phyloP scores from a whole-genome alignment of 2,888 invertebrate genomes.

The Noctua pronuba region DNA sequence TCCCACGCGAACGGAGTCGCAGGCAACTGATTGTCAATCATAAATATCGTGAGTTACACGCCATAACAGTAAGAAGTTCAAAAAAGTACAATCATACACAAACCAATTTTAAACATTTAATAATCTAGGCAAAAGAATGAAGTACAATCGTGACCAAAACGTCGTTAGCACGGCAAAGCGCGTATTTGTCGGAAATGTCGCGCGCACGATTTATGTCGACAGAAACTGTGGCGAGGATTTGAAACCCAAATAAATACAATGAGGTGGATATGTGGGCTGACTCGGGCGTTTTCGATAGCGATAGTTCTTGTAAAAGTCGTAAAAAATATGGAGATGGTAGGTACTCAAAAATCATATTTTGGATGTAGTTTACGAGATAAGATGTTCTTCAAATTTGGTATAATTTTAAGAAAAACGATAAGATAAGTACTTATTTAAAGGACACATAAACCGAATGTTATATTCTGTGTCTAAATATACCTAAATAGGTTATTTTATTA shows the following conservation, averaged over 20 bases:
- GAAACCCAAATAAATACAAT: conserved; percentile 83
- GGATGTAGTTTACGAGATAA: neutral
- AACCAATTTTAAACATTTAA: conserved; percentile 65
- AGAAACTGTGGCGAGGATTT: conserved; percentile 80
- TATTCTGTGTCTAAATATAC: neutral
- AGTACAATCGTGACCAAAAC: conserved; percentile 81
- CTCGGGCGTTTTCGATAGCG: conserved; percentile 49
- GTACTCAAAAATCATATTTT: conserved; percentile 5
- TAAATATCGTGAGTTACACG: neutral
- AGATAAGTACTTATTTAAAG: neutral
- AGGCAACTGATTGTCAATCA: neutral
- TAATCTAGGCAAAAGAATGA: conserved; percentile 64
- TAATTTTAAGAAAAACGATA: neutral
- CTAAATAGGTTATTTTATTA: neutral
- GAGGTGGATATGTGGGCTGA: conserved; percentile 38
- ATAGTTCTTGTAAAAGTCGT: conserved; percentile 7
- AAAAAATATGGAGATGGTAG: neutral
- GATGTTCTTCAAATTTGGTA: neutral
- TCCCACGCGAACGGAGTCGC: neutral
- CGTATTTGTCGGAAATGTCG: conserved; percentile 85
- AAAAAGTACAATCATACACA: conserved; percentile 51
- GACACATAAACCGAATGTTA: neutral
- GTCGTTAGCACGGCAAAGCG: conserved; percentile 80
- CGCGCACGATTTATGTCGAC: conserved; percentile 85
- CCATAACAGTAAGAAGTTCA: neutral